These are phyloP conservation scores for Stratiomys singularior DNA, from an alignment of 2,888 invertebrate species.

Conservation along the genomic window DNA sequence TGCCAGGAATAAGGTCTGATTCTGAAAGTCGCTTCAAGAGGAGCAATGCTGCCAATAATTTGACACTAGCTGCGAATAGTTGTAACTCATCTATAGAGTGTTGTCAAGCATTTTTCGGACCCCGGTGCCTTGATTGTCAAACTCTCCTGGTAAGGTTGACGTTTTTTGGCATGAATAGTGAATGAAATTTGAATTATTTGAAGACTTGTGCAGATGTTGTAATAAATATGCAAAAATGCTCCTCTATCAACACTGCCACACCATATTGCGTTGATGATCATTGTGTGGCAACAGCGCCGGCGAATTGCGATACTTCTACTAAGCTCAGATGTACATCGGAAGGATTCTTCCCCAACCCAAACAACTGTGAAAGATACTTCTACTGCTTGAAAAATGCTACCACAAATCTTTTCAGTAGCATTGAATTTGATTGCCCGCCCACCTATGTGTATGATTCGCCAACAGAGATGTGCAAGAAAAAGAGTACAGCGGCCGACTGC, in stretches of 20 bases:
- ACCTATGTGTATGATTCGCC: constrained; percentile 46
- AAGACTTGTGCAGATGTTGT: constrained; percentile 28
- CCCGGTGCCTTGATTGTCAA: neutral
- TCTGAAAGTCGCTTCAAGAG: neutral
- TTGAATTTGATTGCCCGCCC: constrained; percentile 43
- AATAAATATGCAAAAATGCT: constrained; percentile 14
- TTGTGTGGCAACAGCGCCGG: neutral
- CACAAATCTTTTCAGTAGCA: neutral
- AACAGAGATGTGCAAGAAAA: constrained; percentile 32
- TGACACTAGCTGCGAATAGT: neutral
- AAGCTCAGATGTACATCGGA: constrained; percentile 55
- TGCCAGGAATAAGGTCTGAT: too few relatives aligned
- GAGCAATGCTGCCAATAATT: neutral
- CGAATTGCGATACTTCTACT: neutral
- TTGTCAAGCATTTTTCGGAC: neutral
- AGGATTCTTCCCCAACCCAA: constrained; percentile 62
- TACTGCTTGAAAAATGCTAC: constrained; percentile 29
- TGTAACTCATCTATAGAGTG: neutral
- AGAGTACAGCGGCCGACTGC: constrained; percentile 2
- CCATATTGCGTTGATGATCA: neutral
- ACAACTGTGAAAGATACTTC: constrained; percentile 48
- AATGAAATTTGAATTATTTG: neutral
- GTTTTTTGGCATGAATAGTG: neutral
- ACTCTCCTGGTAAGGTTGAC: neutral
- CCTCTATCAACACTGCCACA: constrained; percentile 20